Conservation (phyloP, 2,888 invertebrate genomes). For the Habroteleia sp. region DNA sequence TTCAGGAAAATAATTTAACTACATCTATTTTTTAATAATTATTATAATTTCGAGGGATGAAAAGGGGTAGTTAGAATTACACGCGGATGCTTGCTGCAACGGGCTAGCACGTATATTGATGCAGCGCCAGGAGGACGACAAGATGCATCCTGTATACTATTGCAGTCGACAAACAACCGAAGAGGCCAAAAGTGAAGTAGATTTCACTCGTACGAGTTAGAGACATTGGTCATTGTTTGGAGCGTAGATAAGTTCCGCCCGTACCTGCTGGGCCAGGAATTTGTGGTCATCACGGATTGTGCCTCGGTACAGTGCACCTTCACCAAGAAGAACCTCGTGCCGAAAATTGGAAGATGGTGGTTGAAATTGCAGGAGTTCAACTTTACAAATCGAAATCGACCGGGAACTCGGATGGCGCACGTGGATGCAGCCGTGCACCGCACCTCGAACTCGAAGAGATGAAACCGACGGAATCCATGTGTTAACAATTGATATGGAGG, state of each 20-base stretch:
- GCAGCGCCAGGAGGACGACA: no score
- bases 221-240: conserved; percentile 43
- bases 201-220: conserved; percentile 57
- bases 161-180: conserved; percentile 14
- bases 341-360: conserved; percentile 72
- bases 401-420: conserved; percentile 58
- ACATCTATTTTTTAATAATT: no score
- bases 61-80: no score
- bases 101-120: no score
- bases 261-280: conserved; percentile 45
- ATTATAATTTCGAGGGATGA: no score
- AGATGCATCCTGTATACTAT: no score
- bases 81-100: no score
- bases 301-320: conserved; percentile 68
- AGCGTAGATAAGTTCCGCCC: conserved; percentile 37
- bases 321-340: conserved; percentile 68
- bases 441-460: conserved; percentile 18
- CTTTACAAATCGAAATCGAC: conserved; percentile 59
- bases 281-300: conserved; percentile 38
- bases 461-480: background rate
- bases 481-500: conserved; percentile 48
- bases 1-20: no score
- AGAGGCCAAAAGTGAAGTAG: conserved; percentile 26
- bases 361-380: conserved; percentile 64
- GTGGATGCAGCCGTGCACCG: conserved; percentile 67